A percentile compares a stretch with the other conserved stretches of the same genome.
Evolutionary conservation across 2,888 invertebrate genomes (phyloP).

Genomic region (Caenorhabditis afra): DNA sequence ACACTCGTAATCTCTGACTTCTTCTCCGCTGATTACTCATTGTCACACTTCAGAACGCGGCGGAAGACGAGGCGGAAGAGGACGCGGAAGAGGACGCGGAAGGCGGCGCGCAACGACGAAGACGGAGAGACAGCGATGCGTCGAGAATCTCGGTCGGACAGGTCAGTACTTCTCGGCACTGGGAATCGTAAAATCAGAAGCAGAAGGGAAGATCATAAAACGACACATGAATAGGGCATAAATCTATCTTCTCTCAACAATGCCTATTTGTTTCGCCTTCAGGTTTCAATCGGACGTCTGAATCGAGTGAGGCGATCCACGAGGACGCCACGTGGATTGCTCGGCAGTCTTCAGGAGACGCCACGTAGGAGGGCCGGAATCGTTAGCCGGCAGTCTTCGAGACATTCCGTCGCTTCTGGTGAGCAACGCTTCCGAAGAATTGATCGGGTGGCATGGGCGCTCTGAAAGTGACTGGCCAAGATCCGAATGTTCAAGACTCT

Average conservation of each 20-base stretch:
- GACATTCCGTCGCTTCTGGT: constrained; percentile 41
- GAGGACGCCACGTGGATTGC: constrained; percentile 41
- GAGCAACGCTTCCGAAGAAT: not conserved
- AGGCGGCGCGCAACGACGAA: constrained; percentile 41
- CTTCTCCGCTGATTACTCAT: too few species aligned
- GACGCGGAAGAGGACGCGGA: constrained; percentile 27
- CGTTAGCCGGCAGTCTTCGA: constrained; percentile 48
- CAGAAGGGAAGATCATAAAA: constrained; percentile 29
- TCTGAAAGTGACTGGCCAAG: too few species aligned
- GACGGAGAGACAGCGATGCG: constrained; percentile 54
- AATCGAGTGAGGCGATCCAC: constrained; percentile 65
- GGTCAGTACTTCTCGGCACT: constrained; percentile 34
- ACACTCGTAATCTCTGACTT: constrained; percentile 24
- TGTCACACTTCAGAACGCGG: constrained; percentile 44
- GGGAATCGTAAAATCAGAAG: constrained; percentile 7
- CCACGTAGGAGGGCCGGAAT: constrained; percentile 40
- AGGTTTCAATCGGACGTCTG: constrained; percentile 61
- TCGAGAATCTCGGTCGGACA: constrained; percentile 60
- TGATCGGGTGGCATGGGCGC: too few species aligned
- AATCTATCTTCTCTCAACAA: constrained; percentile 21
- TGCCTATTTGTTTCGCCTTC: not conserved
- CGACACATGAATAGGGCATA: constrained; percentile 20
- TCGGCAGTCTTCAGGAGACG: constrained; percentile 49
- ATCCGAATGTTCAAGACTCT: too few species aligned
- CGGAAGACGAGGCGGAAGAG: constrained; percentile 37